Percentiles rank a stretch among this genome's conserved stretches.
Evolutionary conservation across 2,113 vertebrate species (phyloP).

Genomic region (Mesitornis unicolor): DNA sequence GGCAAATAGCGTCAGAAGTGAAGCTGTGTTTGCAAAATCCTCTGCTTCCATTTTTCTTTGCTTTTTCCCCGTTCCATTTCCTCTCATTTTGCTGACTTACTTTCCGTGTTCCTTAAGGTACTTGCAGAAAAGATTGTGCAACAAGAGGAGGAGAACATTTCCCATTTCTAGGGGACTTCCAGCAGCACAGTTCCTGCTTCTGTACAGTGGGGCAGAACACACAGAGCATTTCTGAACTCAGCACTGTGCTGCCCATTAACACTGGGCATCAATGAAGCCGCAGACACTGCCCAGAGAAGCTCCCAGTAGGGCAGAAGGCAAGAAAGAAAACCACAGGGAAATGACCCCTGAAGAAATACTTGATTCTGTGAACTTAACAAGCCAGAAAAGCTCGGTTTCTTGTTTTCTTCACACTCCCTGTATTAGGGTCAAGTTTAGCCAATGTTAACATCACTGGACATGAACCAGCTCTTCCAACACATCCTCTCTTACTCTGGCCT

Average conservation of each 20-base stretch:
- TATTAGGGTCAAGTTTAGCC: not conserved
- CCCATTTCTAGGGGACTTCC: not conserved
- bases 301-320: not conserved
- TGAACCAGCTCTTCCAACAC: not conserved
- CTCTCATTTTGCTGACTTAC: not conserved
- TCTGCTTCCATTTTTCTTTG: not conserved
- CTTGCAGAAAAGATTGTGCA: not conserved
- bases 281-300: not conserved
- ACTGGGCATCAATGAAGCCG: rapidly evolving
- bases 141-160: not conserved
- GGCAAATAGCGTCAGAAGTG: rapidly evolving
- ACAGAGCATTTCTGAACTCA: not conserved
- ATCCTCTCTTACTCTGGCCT: not conserved
- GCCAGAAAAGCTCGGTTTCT: not conserved
- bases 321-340: not conserved
- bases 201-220: too few relatives aligned
- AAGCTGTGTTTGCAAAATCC: not conserved
- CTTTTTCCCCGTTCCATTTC: not conserved
- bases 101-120: rapidly evolving
- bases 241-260: not conserved
- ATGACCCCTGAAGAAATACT: not conserved
- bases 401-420: not conserved
- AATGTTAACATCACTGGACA: not conserved
- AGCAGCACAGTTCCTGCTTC: not conserved
- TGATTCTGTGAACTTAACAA: not conserved